These are phyloP conservation scores for Syncerus caffer DNA, from an alignment of 2,797 vertebrate species.

Conservation along the genomic window DNA sequence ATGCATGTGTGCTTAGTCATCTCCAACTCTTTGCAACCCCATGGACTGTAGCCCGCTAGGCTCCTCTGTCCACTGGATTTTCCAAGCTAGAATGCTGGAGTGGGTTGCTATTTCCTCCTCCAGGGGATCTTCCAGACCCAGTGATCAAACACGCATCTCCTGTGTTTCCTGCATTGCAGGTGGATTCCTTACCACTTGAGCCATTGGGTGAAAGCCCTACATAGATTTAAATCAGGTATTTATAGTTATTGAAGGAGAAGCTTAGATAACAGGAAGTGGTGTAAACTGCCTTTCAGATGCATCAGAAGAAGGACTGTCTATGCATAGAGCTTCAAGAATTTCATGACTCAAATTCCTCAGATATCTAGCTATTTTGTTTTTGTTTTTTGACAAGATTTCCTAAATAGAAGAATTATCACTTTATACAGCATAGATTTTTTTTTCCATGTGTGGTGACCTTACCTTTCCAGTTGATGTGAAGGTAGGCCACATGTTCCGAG, in stretches of 20 bases:
- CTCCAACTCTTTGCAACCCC: background rate
- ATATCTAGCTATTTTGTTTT: background rate
- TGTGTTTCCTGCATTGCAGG: background rate
- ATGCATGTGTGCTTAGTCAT: background rate
- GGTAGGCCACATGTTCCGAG: background rate
- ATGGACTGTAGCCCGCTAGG: background rate
- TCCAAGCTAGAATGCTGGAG: background rate
- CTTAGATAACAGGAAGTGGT: background rate
- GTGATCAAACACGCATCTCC: background rate
- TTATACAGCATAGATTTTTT: background rate
- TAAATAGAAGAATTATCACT: background rate
- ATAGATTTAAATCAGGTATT: background rate
- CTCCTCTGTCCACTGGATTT: background rate
- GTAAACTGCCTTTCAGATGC: background rate
- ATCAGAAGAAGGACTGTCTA: background rate
- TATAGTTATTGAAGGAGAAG: background rate
- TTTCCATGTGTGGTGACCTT: background rate
- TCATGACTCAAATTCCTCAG: background rate
- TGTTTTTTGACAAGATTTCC: background rate
- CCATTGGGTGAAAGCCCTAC: background rate
- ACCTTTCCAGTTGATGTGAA: background rate
- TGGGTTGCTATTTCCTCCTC: background rate
- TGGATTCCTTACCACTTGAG: background rate
- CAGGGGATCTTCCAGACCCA: background rate
- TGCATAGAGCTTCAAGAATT: background rate